Conservation (phyloP, 2,888 invertebrate species). For the Frankliniella intonsa region DNA sequence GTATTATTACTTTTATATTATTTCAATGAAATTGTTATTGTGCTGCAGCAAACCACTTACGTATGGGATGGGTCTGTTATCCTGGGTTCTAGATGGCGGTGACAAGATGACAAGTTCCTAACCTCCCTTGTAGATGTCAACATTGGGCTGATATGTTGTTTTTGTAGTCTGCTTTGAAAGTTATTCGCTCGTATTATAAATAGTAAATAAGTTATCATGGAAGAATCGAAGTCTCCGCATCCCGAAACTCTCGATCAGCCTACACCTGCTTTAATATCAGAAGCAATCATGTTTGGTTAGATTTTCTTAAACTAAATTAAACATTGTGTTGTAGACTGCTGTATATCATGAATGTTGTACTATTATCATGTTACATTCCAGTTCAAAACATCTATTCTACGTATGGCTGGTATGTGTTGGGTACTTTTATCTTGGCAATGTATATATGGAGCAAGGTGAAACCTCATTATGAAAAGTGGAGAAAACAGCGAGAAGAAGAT, state of each 20-base stretch:
- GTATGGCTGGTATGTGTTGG: neutral
- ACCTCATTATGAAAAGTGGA: neutral
- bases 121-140: neutral
- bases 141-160: neutral
- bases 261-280: neutral
- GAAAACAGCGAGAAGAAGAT: neutral
- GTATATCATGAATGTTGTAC: neutral
- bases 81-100: neutral
- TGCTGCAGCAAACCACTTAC: too few relatives aligned
- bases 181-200: too few relatives aligned
- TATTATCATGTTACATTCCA: neutral
- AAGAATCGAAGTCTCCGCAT: neutral
- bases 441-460: neutral
- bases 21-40: too few relatives aligned
- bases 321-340: neutral
- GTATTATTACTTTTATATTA: too few relatives aligned
- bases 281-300: neutral
- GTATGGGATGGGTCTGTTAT: too few relatives aligned
- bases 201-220: neutral
- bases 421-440: neutral
- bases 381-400: neutral
- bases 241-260: conserved; percentile 5
- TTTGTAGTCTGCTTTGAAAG: neutral
- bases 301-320: neutral
- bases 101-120: neutral